These are phyloP conservation scores for Trinorchestia longiramus DNA, from an alignment of 1,140 invertebrate genomes.

Conservation along the genomic window DNA sequence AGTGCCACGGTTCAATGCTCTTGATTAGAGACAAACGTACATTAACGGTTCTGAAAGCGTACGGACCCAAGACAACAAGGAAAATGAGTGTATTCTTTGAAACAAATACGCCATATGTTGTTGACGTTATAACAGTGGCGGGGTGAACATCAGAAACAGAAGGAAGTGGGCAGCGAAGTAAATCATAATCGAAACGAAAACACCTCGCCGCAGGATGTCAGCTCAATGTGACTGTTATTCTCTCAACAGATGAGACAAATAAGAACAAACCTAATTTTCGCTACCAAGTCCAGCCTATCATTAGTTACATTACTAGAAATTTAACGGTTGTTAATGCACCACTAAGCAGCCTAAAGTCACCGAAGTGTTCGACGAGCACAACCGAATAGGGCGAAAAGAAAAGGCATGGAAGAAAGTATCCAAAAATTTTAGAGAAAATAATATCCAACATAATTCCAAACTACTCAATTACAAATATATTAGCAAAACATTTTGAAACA, in stretches of 20 bases:
- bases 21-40: slow-evolving; percentile 1
- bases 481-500: not conserved
- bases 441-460: not conserved
- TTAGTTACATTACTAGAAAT: not conserved
- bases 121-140: not conserved
- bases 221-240: not conserved
- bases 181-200: not conserved
- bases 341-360: not conserved
- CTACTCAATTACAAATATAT: not conserved
- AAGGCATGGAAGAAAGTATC: not conserved
- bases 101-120: not conserved
- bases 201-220: not conserved
- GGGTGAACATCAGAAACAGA: not conserved
- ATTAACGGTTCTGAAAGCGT: not conserved
- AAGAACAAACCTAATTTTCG: not conserved
- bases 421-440: not conserved
- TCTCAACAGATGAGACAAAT: not conserved
- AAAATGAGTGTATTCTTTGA: not conserved
- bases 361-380: not conserved
- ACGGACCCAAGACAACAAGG: not conserved
- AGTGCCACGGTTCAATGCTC: not conserved
- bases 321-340: not conserved
- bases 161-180: not conserved
- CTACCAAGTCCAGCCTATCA: not conserved
- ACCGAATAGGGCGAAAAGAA: not conserved